Percentiles rank a stretch among this genome's conserved stretches.
Evolutionary conservation across 2,797 vertebrate species (phyloP).

Genomic region (Menidia menidia): DNA sequence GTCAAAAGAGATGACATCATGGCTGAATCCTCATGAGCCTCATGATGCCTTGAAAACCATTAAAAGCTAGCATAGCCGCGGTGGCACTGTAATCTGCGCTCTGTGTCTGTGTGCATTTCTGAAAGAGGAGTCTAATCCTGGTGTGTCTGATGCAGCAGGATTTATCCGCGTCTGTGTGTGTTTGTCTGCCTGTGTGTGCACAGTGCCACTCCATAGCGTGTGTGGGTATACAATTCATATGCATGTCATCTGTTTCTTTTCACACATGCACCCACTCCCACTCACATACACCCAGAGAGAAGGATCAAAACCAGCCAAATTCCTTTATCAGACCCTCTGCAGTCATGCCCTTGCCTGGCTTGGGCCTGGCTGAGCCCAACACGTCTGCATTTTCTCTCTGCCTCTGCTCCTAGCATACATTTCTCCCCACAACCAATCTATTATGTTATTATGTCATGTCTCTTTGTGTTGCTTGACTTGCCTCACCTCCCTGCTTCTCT

Average conservation of each 20-base stretch:
- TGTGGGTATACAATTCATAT: conserved; percentile 31
- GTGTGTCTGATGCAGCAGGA: conserved; percentile 62
- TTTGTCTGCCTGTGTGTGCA: conserved; percentile 23
- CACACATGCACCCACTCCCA: conserved; percentile 6
- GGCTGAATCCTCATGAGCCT: conserved; percentile 32
- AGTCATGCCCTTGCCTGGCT: conserved; percentile 65
- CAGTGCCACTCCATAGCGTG: conserved; percentile 40
- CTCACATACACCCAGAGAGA: conserved; percentile 14
- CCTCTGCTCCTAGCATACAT: conserved; percentile 4
- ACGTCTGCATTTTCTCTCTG: conserved; percentile 42
- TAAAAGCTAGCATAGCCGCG: conserved; percentile 35
- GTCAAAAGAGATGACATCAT: conserved; percentile 42
- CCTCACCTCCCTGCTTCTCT: conserved; percentile 33
- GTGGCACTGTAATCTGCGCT: conserved; percentile 57
- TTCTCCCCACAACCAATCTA: not conserved
- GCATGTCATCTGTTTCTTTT: conserved; percentile 6
- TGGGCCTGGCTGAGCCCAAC: conserved; percentile 47
- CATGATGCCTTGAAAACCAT: conserved; percentile 60
- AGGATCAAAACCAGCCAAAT: conserved; percentile 57
- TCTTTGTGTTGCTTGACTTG: conserved; percentile 21
- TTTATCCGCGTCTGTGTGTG: conserved; percentile 42
- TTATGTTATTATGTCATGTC: conserved; percentile 23
- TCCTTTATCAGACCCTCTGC: conserved; percentile 59
- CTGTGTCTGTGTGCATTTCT: conserved; percentile 34
- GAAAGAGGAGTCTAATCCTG: conserved; percentile 58